Percentiles rank a stretch among this genome's conserved stretches.
Evolutionary conservation across 2,888 invertebrate species (phyloP).

Genomic region (Pomacea canaliculata): DNA sequence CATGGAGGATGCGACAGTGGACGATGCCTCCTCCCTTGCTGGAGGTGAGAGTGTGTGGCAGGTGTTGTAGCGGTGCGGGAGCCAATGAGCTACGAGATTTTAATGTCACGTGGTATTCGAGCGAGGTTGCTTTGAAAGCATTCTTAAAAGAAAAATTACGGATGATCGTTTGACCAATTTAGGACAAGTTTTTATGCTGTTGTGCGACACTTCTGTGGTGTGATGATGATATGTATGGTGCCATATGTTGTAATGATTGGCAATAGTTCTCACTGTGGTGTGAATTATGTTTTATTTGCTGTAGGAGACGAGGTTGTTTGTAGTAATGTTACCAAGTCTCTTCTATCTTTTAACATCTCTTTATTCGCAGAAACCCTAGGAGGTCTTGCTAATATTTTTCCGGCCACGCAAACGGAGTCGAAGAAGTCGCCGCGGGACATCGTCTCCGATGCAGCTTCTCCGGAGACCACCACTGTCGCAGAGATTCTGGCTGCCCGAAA

Average conservation of each 20-base stretch:
- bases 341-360: too few relatives aligned
- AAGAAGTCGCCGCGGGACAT: slow-evolving; percentile 11
- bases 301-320: too few relatives aligned
- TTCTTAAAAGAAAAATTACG: not conserved
- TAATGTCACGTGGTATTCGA: not conserved
- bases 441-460: not conserved
- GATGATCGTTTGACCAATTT: not conserved
- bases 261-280: too few relatives aligned
- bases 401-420: slow-evolving; percentile 24
- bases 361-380: slow-evolving; percentile 35
- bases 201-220: not conserved
- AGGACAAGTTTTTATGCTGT: not conserved
- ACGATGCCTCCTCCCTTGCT: slow-evolving; percentile 38
- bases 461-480: slow-evolving; percentile 22
- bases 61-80: not conserved
- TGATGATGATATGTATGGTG: too few relatives aligned
- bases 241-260: too few relatives aligned
- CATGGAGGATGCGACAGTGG: slow-evolving; percentile 40
- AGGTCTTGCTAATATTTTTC: slow-evolving; percentile 40
- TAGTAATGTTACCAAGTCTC: too few relatives aligned
- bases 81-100: not conserved
- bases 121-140: not conserved
- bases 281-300: too few relatives aligned
- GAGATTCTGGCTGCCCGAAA: slow-evolving; percentile 29
- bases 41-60: slow-evolving; percentile 29